phyloP scores from a whole-genome alignment of 1,140 invertebrate species.

The Aphaenogaster floridana region DNA sequence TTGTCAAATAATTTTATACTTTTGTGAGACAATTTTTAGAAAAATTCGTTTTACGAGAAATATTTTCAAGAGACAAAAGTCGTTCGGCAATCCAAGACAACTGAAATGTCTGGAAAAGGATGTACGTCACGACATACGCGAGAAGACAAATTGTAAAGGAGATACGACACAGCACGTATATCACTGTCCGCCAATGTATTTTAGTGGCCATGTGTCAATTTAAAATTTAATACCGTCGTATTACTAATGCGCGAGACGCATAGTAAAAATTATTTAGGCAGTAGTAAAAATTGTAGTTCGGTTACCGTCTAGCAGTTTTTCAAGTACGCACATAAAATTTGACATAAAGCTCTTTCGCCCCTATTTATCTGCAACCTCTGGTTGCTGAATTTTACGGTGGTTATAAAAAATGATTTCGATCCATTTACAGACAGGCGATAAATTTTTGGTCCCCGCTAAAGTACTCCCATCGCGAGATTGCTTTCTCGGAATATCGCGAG shows the following conservation, averaged over 20 bases:
- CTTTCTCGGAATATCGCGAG: conserved; percentile 48
- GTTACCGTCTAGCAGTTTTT: conserved; percentile 40
- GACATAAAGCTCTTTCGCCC: conserved; percentile 36
- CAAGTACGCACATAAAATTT: conserved; percentile 60
- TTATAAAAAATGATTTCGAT: conserved; percentile 76
- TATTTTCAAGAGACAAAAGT: conserved; percentile 42
- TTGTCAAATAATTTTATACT: conserved; percentile 13
- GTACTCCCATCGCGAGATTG: conserved; percentile 64
- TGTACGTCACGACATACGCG: conserved; percentile 38
- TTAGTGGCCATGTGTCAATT: conserved; percentile 55
- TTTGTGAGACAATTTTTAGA: not conserved
- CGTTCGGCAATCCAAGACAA: conserved; percentile 35
- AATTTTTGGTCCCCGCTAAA: conserved; percentile 52
- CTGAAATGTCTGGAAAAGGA: conserved; percentile 28
- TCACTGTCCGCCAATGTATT: conserved; percentile 59
- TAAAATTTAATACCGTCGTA: conserved; percentile 55
- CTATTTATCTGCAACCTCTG: conserved; percentile 62
- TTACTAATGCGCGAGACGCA: conserved; percentile 12
- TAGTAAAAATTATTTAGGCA: conserved; percentile 57
- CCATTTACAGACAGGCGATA: conserved; percentile 67
- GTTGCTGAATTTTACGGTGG: conserved; percentile 67
- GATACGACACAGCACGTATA: conserved; percentile 53
- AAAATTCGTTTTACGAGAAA: conserved; percentile 2
- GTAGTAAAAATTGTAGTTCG: conserved; percentile 61
- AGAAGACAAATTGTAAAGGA: conserved; percentile 52